These are phyloP conservation scores for Rhodophaea formosa DNA, from an alignment of 2,888 invertebrate species.

Conservation along the genomic window DNA sequence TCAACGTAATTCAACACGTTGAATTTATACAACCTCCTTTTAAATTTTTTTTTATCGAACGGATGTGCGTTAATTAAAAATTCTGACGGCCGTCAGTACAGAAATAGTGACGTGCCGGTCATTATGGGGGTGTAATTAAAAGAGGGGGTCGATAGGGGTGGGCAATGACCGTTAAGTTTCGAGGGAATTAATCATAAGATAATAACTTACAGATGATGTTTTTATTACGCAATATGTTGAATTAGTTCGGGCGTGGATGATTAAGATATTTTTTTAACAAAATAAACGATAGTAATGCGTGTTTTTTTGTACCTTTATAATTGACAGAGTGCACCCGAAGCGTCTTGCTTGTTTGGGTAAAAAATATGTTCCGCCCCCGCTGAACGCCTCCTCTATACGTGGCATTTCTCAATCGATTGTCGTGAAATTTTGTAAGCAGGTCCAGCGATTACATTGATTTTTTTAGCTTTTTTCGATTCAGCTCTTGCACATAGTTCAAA, in stretches of 20 bases:
- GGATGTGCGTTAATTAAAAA: slow-evolving; percentile 23
- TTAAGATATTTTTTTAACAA: not conserved
- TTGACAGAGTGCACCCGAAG: too few species aligned
- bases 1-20: slow-evolving; percentile 22
- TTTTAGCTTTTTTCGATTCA: too few species aligned
- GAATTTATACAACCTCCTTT: too few species aligned
- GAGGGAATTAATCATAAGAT: slow-evolving; percentile 11
- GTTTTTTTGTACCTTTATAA: too few species aligned
- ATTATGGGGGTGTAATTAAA: slow-evolving; percentile 19
- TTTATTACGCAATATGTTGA: slow-evolving; percentile 11
- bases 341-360: too few species aligned
- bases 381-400: too few species aligned
- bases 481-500: too few species aligned
- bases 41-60: slow-evolving; percentile 22
- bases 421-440: too few species aligned
- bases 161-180: slow-evolving; percentile 12
- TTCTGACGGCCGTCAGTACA: slow-evolving; percentile 18
- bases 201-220: slow-evolving; percentile 11
- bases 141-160: slow-evolving; percentile 1
- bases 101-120: slow-evolving; percentile 14
- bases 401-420: too few species aligned
- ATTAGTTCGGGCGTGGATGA: slow-evolving; percentile 1
- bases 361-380: too few species aligned
- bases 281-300: too few species aligned
- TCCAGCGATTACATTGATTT: too few species aligned